A percentile compares a stretch with the other conserved stretches of the same genome.
Conservation (phyloP, 2,888 invertebrate species). For the Serripes groenlandicus region DNA sequence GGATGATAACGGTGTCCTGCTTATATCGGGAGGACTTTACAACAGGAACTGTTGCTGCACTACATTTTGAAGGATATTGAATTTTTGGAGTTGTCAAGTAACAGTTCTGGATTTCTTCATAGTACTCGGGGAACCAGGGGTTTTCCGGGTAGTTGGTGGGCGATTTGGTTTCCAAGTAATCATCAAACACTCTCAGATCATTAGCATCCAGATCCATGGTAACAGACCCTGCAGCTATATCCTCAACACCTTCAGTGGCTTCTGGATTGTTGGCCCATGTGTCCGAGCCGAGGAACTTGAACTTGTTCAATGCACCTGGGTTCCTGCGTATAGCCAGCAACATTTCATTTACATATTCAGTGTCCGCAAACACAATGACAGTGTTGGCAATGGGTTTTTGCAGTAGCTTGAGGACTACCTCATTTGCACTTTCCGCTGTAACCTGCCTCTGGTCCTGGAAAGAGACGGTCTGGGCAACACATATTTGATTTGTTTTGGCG, state of each 20-base stretch:
- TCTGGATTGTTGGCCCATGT: conserved; percentile 79
- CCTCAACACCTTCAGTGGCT: conserved; percentile 68
- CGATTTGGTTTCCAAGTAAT: conserved; percentile 76
- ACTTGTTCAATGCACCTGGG: conserved; percentile 66
- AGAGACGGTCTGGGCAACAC: conserved; percentile 80
- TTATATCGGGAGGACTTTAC: conserved; percentile 72
- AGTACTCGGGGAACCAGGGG: conserved; percentile 87
- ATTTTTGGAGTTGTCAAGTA: conserved; percentile 74
- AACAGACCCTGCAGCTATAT: conserved; percentile 71
- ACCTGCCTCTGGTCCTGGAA: conserved; percentile 74
- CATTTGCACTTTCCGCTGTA: conserved; percentile 75
- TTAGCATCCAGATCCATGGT: conserved; percentile 77
- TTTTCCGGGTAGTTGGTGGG: conserved; percentile 83
- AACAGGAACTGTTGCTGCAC: conserved; percentile 62
- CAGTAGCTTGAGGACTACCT: conserved; percentile 73
- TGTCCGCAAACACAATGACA: conserved; percentile 80
- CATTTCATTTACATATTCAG: conserved; percentile 75
- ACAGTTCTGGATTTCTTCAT: conserved; percentile 85
- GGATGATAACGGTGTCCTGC: conserved; percentile 80
- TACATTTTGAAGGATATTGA: conserved; percentile 68
- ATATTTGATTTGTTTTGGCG: conserved; percentile 72
- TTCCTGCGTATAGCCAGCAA: conserved; percentile 75
- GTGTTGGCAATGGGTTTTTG: conserved; percentile 81
- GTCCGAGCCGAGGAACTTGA: conserved; percentile 80
- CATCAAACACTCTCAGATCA: conserved; percentile 78